Conservation (phyloP, 2,113 vertebrate species). For the Peromyscus polionotus region DNA sequence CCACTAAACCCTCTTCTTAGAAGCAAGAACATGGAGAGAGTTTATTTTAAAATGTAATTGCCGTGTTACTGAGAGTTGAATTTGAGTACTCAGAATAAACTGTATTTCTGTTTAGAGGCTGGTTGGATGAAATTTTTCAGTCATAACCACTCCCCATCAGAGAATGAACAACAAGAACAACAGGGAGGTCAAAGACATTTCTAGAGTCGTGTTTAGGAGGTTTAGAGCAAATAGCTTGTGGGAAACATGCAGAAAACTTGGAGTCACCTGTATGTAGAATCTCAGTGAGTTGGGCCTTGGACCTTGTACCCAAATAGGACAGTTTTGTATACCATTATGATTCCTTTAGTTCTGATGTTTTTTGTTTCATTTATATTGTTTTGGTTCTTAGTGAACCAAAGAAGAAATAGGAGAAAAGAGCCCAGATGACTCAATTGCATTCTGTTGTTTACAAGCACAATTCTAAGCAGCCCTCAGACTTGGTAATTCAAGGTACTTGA, state of each 20-base stretch:
- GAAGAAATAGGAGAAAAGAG: not conserved
- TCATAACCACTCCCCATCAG: not conserved
- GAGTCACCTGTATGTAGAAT: not conserved
- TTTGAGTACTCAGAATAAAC: constrained; percentile 43
- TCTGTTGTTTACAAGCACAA: not conserved
- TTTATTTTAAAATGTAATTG: constrained; percentile 66
- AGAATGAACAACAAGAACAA: not conserved
- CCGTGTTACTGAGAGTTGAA: constrained; percentile 51
- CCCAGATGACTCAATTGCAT: not conserved
- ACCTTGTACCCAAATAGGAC: not conserved
- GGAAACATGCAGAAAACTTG: not conserved
- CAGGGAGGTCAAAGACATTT: not conserved
- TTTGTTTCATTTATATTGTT: not conserved
- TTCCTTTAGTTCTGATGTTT: not conserved
- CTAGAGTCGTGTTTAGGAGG: not conserved
- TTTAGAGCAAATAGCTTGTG: not conserved
- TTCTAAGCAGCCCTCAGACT: not conserved
- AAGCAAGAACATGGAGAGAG: constrained; percentile 36
- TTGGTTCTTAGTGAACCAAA: constrained; percentile 5
- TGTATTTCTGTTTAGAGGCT: constrained; percentile 7
- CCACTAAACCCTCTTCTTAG: constrained; percentile 26
- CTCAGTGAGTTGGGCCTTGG: not conserved
- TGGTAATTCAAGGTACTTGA: not conserved
- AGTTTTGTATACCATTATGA: not conserved
- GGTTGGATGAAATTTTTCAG: not conserved